Evolutionary conservation across 92 coral and sea anemone species (phyloP).

Genomic region (Umimayanthus chanpuru): DNA sequence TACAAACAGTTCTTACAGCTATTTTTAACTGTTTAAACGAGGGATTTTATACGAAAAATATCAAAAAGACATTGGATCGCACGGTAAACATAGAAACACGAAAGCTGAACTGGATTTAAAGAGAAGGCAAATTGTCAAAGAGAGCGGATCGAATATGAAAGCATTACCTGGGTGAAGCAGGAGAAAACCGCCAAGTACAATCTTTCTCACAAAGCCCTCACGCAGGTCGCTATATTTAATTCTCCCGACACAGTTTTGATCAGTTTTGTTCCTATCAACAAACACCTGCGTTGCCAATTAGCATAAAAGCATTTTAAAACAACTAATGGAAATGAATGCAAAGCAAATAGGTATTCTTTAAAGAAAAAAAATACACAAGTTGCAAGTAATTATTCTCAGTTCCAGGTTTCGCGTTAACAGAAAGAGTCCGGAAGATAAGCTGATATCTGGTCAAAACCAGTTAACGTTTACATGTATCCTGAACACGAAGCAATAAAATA

Average conservation of each 20-base stretch:
- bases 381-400: too few relatives aligned
- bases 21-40: neutral
- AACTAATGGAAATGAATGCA: neutral
- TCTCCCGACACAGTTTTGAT: neutral
- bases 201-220: neutral
- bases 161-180: neutral
- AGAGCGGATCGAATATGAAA: neutral
- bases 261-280: neutral
- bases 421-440: too few relatives aligned
- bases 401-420: neutral
- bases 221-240: neutral
- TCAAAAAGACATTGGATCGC: neutral
- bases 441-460: too few relatives aligned
- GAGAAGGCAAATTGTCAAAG: neutral
- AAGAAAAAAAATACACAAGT: neutral
- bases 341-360: neutral
- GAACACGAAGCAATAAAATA: too few relatives aligned
- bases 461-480: too few relatives aligned
- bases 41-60: neutral
- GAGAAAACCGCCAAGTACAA: neutral
- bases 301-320: neutral
- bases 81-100: neutral
- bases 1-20: too few relatives aligned
- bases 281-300: neutral
- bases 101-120: neutral